phyloP scores from a whole-genome alignment of 2,113 vertebrate species.

The Recurvirostra avosetta region DNA sequence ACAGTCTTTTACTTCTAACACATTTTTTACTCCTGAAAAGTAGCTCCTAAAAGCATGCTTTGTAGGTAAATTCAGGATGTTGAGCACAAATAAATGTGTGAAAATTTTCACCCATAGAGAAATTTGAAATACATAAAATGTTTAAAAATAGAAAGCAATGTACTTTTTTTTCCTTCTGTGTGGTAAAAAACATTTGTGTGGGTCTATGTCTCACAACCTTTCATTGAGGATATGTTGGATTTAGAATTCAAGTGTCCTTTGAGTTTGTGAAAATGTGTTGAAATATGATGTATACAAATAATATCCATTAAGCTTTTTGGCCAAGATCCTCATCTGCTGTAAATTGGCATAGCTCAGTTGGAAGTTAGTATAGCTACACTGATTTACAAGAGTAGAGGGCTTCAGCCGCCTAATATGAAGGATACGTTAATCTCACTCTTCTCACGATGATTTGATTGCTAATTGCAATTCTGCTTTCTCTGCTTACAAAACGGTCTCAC shows the following conservation, averaged over 20 bases:
- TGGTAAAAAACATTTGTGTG: neutral
- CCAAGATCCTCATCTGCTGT: neutral
- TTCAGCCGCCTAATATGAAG: neutral
- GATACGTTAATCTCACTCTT: neutral
- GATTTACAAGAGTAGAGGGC: neutral
- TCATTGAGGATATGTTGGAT: neutral
- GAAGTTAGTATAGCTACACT: neutral
- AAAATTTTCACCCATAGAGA: neutral
- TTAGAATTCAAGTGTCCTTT: neutral
- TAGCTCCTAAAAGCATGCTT: conserved; percentile 1
- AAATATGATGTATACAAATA: neutral
- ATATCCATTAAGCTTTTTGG: neutral
- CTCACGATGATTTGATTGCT: neutral
- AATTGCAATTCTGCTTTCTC: neutral
- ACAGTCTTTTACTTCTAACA: neutral
- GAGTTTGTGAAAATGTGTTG: neutral
- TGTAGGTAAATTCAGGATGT: neutral
- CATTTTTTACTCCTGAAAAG: conserved; percentile 54
- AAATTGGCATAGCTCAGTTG: neutral
- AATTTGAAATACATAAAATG: neutral
- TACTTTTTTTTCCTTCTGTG: neutral
- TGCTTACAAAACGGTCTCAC: neutral
- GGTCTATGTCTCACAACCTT: neutral
- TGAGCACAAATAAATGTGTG: neutral
- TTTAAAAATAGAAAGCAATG: neutral